A percentile compares a stretch with the other conserved stretches of the same genome.
Conservation (phyloP, 2,113 vertebrate genomes). For the Agelaius tricolor region DNA sequence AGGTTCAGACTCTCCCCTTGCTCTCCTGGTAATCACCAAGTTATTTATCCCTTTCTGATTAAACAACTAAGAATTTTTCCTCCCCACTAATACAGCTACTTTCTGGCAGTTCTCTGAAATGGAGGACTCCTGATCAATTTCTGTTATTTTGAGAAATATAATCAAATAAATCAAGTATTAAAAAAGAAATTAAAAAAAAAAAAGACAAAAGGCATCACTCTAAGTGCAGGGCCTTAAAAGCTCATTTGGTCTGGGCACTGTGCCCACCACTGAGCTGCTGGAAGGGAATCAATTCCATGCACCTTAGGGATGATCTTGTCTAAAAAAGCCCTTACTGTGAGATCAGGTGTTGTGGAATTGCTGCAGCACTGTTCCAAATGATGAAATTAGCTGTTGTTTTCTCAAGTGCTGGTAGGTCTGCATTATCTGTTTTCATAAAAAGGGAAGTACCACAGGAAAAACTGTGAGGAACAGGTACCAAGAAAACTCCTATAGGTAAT, state of each 20-base stretch:
- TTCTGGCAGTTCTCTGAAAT: conserved; percentile 18
- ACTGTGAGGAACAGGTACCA: neutral
- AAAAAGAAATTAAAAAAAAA: neutral
- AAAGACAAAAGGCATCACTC: neutral
- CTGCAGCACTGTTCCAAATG: neutral
- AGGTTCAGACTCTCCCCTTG: neutral
- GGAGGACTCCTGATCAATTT: neutral
- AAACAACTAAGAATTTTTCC: neutral
- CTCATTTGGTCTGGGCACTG: conserved; percentile 18
- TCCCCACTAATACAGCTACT: neutral
- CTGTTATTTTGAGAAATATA: conserved; percentile 26
- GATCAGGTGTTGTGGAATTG: neutral
- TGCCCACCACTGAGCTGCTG: neutral
- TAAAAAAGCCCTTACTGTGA: neutral
- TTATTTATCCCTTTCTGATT: neutral
- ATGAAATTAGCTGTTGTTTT: neutral
- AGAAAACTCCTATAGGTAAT: neutral
- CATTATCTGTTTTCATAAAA: neutral
- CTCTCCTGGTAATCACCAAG: neutral
- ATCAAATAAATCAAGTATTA: conserved; percentile 46
- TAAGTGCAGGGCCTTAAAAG: neutral
- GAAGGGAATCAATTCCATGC: neutral
- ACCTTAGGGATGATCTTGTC: neutral
- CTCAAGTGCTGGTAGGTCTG: neutral
- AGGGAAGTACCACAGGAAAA: neutral